Conservation (phyloP, 2,797 vertebrate genomes). For the Anguilla marmorata region DNA sequence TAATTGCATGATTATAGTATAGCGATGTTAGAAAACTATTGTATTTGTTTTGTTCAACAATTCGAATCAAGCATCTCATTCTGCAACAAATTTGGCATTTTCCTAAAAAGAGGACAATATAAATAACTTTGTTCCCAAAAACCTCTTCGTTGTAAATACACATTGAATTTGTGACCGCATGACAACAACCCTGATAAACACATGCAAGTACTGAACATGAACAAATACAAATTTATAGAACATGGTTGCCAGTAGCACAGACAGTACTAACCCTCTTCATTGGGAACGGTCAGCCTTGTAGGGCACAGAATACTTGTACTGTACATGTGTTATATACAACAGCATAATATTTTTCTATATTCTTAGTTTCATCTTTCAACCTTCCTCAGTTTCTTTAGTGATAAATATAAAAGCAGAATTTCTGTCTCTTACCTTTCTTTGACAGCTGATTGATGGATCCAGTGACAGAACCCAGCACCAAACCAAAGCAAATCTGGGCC, state of each 20-base stretch:
- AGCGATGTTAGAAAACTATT: background rate
- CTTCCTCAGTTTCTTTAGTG: background rate
- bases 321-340: background rate
- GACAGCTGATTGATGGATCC: constrained; percentile 55
- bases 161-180: background rate
- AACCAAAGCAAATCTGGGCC: constrained; percentile 39
- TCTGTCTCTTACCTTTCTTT: constrained; percentile 71
- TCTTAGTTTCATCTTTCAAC: background rate
- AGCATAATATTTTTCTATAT: background rate
- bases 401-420: constrained; percentile 32
- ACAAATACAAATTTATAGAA: too few relatives aligned
- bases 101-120: background rate
- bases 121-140: background rate
- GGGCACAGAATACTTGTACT: background rate
- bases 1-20: background rate
- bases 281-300: background rate
- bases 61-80: background rate
- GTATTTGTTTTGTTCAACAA: background rate
- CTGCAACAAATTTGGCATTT: background rate
- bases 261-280: background rate
- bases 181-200: background rate
- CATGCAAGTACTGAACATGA: background rate
- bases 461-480: constrained; percentile 23
- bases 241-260: too few relatives aligned
- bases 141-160: background rate